These are phyloP conservation scores for Hylaeus anthracinus DNA, from an alignment of 1,140 invertebrate genomes.

Conservation along the genomic window DNA sequence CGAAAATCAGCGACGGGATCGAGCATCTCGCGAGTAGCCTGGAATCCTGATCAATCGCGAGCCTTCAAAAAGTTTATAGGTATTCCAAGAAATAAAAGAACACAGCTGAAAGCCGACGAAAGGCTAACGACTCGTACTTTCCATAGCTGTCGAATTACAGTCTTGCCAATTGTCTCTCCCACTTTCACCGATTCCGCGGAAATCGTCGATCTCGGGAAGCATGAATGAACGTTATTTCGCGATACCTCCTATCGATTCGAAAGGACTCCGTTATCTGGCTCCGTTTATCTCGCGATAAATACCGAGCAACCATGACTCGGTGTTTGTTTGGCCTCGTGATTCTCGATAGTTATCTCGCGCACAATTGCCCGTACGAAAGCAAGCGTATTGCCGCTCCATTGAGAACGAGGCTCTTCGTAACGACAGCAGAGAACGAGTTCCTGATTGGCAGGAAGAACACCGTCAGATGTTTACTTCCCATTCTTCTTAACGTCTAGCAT, in stretches of 20 bases:
- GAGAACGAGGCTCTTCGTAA: background rate
- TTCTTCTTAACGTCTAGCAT: too few relatives aligned
- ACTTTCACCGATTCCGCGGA: conserved; percentile 26
- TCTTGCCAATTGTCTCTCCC: background rate
- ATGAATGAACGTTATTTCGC: conserved; percentile 7
- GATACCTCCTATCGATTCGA: background rate
- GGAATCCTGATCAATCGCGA: too few relatives aligned
- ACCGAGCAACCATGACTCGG: conserved; percentile 6
- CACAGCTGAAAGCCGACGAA: background rate
- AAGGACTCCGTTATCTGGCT: background rate
- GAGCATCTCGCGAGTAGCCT: too few relatives aligned
- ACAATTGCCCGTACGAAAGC: background rate
- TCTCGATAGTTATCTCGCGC: background rate
- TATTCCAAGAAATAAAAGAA: too few relatives aligned
- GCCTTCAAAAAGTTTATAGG: too few relatives aligned
- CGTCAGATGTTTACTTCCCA: background rate
- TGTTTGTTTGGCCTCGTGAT: background rate
- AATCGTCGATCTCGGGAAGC: background rate
- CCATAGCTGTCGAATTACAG: background rate
- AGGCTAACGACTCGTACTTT: conserved; percentile 3
- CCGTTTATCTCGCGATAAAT: conserved; percentile 14
- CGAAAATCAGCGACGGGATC: too few relatives aligned
- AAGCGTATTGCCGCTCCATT: conserved; percentile 3
- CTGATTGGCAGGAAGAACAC: background rate
- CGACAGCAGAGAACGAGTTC: background rate